Base-by-base conservation (phyloP, 2,797 vertebrate genomes). In the Picus viridis region DNA sequence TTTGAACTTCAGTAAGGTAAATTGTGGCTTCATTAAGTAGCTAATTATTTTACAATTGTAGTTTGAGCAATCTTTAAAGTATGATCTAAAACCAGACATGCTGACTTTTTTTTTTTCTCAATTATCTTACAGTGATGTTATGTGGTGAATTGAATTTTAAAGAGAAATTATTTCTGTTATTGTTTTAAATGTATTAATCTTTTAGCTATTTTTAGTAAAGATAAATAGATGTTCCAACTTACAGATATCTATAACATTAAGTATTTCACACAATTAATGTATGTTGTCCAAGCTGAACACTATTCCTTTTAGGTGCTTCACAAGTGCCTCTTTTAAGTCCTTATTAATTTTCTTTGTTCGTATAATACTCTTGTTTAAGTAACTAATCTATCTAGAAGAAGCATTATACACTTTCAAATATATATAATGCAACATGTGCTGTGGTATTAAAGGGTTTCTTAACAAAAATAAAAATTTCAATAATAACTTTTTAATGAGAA, bases 401-500 rank as follows among this genome's bases (percentile, higher is more conserved):
- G 54, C 8, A 41, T 36, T 81, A 17, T 53, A 24, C 3, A 11
- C 12, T 83, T 86, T 64, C 79, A 73, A 89, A 75, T 53, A 51
- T 30, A 70, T 54, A 34, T 62, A 54, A 30, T 51, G 22, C 67
- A n/a, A 90, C 81, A 75, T 61, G 19, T 75, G 23, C 7, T 91
- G 74, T 59, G 17, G 8, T 82, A 63, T 88, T 88, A 86, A 78
- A 93, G 86, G 6, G 2, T 51, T 91, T 90, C 59, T 82, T 68
- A 88, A 43, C 6, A 74, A 83, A 93, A 95, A 68, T 56, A 64
- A 78, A 89, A 84, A 59, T 12, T 27, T 84, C 45, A 32, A 36
- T 89, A 91, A 70, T 73, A 93, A 89, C 43, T 67, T 56, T 92
- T 92, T 90, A 92, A 90, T 75, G 75, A 91, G 79, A 93, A 95